Evolutionary conservation across 2,797 vertebrate species (phyloP), one percentile per base, ranked within the genome.

Genomic region (Muscicapa comitata): DNA sequence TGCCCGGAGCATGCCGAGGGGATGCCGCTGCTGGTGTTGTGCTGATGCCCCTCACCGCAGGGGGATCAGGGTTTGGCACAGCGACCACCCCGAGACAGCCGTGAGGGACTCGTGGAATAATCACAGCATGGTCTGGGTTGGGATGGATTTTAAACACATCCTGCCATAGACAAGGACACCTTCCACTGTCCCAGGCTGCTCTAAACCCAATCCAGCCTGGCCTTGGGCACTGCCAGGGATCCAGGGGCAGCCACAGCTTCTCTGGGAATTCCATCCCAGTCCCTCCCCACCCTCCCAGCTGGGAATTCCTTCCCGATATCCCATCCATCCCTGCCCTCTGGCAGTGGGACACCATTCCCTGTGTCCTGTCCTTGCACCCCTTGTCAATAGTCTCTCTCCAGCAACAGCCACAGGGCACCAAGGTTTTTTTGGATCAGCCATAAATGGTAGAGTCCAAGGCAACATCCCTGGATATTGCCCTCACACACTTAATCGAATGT

Each of bases 11-110:
- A 13, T 35, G 9, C 19, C 73, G 29, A 1, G n/a, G n/a, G n/a
- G 3, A 7, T 4, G 23, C 17, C 0, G 55, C 11, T 9, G 57
- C 15, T 6, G 48, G 0, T 1, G 40, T 1, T 5, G 29, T 9
- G 83, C 29, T 4, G 47, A 1, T 9, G 20, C 6, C 29, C 33
- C 17, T 48, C 48, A 1, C 0, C 1, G 28, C n/a, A 51, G 13
- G 3, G 14, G 12, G 3, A 3, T 10, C 40, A 33, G 14, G 20
- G 20, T 5, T n/a, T 16, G 48, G 33, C 48, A 26, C 48, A 3
- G 31, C 2, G 3, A n/a, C 4, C 45, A 11, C 72, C 20, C 6
- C 6, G 5, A 11, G 4, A 24, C 31, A 10, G 28, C 42, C 57
- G 0, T 4, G 28, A 25, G 66, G 37, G 74, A 20, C 7, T 50